phyloP scores from a whole-genome alignment of 2,888 invertebrate genomes.

The Watsonalla binaria region DNA sequence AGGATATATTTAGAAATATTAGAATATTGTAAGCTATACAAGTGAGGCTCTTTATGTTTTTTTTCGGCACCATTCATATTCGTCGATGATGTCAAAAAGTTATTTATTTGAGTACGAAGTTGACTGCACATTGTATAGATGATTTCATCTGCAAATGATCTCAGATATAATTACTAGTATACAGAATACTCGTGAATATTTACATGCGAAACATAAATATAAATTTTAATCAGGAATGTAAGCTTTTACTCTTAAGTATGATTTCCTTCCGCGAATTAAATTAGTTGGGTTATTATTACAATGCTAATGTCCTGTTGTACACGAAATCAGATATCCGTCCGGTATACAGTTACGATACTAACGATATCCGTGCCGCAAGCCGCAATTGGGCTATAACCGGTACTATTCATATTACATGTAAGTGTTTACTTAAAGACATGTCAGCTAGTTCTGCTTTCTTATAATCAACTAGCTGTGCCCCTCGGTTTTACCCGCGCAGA shows the following conservation, averaged over 20 bases:
- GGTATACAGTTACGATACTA: conserved; percentile 1
- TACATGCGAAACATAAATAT: not conserved
- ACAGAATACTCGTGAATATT: not conserved
- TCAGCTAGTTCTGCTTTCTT: too few species aligned
- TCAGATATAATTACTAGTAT: not conserved
- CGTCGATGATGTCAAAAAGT: not conserved
- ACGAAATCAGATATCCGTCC: conserved; percentile 1
- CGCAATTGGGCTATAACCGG: not conserved
- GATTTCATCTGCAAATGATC: not conserved
- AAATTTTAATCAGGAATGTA: too few species aligned
- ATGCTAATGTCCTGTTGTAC: conserved; percentile 1
- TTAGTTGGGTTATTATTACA: not conserved
- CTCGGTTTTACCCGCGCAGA: too few species aligned
- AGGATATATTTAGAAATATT: too few species aligned
- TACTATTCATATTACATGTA: conserved; percentile 1
- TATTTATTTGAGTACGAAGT: not conserved
- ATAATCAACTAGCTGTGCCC: too few species aligned
- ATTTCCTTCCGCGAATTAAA: not conserved
- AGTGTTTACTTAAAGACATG: not conserved
- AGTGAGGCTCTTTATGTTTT: too few species aligned
- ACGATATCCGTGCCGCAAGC: conserved; percentile 1
- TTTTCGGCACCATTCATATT: too few species aligned
- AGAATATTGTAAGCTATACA: too few species aligned
- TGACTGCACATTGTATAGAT: not conserved
- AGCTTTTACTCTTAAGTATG: not conserved